Conservation (phyloP, 1,140 invertebrate genomes). For the Augochlora pura region DNA sequence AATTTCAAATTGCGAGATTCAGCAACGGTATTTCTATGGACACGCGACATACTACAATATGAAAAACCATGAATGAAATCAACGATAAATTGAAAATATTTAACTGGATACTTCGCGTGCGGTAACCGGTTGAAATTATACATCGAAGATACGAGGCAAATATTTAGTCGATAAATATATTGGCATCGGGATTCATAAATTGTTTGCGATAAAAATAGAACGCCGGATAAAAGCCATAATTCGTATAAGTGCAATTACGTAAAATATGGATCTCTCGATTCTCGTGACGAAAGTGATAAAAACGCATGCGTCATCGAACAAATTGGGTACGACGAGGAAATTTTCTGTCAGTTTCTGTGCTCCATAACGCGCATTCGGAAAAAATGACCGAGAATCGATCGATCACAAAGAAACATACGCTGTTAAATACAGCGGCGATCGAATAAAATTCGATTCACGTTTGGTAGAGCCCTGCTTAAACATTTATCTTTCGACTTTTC, state of each 20-base stretch:
- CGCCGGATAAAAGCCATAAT: background rate
- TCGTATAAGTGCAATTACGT: slow-evolving; percentile 17
- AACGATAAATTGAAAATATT: too few relatives aligned
- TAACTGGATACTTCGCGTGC: too few relatives aligned
- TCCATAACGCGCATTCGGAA: slow-evolving; percentile 28
- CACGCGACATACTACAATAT: too few relatives aligned
- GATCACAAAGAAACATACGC: slow-evolving; percentile 5
- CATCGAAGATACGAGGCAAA: background rate
- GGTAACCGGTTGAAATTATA: background rate
- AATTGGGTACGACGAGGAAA: slow-evolving; percentile 13
- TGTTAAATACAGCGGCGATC: background rate
- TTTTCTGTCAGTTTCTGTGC: slow-evolving; percentile 28
- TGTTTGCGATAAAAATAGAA: background rate
- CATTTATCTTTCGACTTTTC: background rate
- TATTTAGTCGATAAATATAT: background rate
- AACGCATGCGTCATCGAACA: background rate
- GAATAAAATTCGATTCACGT: background rate
- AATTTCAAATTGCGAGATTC: too few relatives aligned
- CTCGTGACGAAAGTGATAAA: slow-evolving; percentile 8
- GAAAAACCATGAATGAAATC: too few relatives aligned
- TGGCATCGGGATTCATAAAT: background rate
- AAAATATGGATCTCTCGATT: background rate
- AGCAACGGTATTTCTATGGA: too few relatives aligned
- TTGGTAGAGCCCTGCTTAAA: background rate
- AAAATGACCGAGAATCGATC: slow-evolving; percentile 1